Evolutionary conservation across 2,888 invertebrate species (phyloP).

Genomic region (Schizaphis graminum): DNA sequence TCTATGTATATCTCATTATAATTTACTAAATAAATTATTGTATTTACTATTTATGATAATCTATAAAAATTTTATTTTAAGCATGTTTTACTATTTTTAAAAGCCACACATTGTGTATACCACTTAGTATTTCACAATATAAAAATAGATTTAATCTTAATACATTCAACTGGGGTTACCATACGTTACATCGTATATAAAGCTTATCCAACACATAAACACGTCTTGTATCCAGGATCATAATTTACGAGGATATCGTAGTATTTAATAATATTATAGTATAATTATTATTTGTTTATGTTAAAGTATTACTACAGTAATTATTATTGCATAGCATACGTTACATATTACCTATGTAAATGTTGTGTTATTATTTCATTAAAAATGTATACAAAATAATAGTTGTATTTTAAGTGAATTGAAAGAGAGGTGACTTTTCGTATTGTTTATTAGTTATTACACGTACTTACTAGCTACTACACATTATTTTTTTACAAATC

Average conservation of each 20-base stretch:
- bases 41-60: neutral
- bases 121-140: neutral
- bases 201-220: neutral
- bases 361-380: neutral
- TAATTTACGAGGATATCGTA: neutral
- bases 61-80: neutral
- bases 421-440: neutral
- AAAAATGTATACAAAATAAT: neutral
- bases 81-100: neutral
- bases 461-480: neutral
- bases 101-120: neutral
- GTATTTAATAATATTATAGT: neutral
- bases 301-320: neutral
- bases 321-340: neutral
- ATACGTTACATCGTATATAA: neutral
- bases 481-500: neutral
- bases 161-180: neutral
- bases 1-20: neutral
- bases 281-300: neutral
- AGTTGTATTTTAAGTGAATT: neutral
- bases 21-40: neutral
- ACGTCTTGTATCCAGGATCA: neutral
- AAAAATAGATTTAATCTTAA: conserved; percentile 5
- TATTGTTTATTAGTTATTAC: neutral
- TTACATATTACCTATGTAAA: neutral